Conservation (phyloP, 64 coral and sea anemone species). For the Catalaphyllia jardinei region DNA sequence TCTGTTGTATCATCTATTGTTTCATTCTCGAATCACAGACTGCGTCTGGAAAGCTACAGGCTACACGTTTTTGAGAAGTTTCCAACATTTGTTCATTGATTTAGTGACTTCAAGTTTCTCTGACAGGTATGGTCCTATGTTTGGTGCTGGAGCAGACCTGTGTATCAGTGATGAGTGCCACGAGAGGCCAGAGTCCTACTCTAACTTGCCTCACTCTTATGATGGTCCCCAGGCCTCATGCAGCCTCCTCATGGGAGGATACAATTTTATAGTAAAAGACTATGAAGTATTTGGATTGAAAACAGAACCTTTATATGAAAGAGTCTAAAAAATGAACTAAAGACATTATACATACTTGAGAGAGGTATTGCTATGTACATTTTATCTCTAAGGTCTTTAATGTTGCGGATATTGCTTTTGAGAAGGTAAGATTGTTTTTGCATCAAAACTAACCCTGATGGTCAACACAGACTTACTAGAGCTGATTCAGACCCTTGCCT, state of each 20-base stretch:
- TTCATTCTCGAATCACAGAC: too few relatives aligned
- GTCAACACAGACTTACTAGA: too few relatives aligned
- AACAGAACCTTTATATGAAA: conserved; percentile 39
- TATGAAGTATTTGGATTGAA: conserved; percentile 96
- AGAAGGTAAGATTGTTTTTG: background rate
- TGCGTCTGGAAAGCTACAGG: too few relatives aligned
- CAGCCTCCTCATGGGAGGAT: conserved; percentile 81
- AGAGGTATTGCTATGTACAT: background rate
- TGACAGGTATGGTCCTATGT: conserved; percentile 88
- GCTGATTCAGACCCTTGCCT: too few relatives aligned
- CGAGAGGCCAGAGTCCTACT: conserved; percentile 70
- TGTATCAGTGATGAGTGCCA: conserved; percentile 82
- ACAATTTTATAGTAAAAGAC: conserved; percentile 78
- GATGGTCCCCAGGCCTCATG: conserved; percentile 68
- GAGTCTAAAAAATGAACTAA: conserved; percentile 5
- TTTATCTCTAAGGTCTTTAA: background rate
- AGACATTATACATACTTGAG: background rate
- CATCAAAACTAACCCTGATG: background rate
- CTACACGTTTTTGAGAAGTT: too few relatives aligned
- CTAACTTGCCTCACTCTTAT: conserved; percentile 93
- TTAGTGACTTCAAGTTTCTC: background rate
- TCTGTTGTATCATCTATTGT: too few relatives aligned
- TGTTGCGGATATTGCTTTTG: background rate
- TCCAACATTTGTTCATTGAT: too few relatives aligned
- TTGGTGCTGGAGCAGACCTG: conserved; percentile 94